These are phyloP conservation scores for Cirrhinus mrigala DNA, from an alignment of 2,797 vertebrate species.

Conservation along the genomic window DNA sequence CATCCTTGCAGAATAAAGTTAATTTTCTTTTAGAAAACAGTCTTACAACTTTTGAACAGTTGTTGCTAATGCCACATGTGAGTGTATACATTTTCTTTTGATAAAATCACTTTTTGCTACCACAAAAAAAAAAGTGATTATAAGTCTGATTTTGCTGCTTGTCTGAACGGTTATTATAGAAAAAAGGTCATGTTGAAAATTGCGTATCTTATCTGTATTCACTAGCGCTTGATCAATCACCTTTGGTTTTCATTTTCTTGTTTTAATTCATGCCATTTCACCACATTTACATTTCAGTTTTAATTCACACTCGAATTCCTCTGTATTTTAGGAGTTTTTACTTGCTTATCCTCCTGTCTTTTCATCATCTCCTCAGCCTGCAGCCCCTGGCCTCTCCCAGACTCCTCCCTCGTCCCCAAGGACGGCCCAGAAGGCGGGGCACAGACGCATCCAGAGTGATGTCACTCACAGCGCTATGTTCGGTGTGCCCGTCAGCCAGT, in stretches of 20 bases:
- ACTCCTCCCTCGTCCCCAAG: conserved; percentile 91
- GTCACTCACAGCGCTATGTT: conserved; percentile 82
- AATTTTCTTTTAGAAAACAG: no score
- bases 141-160: neutral
- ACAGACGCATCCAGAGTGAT: conserved; percentile 87
- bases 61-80: neutral
- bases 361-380: conserved; percentile 35
- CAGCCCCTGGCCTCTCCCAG: conserved; percentile 72
- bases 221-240: neutral
- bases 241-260: neutral
- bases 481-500: conserved; percentile 83
- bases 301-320: neutral
- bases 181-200: neutral
- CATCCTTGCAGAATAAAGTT: no score
- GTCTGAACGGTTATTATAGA: neutral
- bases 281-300: neutral
- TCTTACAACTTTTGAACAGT: neutral
- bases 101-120: no score
- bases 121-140: neutral
- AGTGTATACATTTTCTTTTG: neutral
- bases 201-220: neutral
- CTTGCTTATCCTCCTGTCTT: neutral
- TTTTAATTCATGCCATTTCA: neutral
- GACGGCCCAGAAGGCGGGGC: conserved; percentile 83
- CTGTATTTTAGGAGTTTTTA: neutral